phyloP scores from a whole-genome alignment of 2,797 vertebrate genomes.

The Hemibagrus guttatus region DNA sequence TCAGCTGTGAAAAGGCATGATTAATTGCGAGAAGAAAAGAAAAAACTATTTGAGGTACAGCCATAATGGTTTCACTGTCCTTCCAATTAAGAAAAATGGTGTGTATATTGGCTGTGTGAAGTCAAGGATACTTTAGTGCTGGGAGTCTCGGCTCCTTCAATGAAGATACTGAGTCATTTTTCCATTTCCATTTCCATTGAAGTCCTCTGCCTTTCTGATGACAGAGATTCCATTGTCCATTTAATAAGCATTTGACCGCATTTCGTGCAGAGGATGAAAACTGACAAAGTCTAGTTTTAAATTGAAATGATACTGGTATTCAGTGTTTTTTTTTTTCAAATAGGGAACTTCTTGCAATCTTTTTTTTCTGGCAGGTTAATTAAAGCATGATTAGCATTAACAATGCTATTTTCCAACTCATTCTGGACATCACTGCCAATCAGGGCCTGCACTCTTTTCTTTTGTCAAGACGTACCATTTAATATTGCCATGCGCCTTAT shows the following conservation, averaged over 20 bases:
- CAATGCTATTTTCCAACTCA: neutral
- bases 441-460: neutral
- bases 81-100: conserved; percentile 24
- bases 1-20: neutral
- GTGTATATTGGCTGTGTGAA: conserved; percentile 20
- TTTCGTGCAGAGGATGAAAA: conserved; percentile 20
- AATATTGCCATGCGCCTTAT: neutral
- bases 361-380: conserved; percentile 11
- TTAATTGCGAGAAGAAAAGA: conserved; percentile 17
- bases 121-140: conserved; percentile 31
- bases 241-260: conserved; percentile 10
- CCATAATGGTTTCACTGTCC: neutral
- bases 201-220: too few relatives aligned
- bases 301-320: neutral
- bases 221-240: conserved; percentile 30
- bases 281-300: neutral
- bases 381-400: conserved; percentile 20
- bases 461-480: neutral
- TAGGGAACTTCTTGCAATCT: neutral
- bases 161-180: conserved; percentile 8
- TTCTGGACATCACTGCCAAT: neutral
- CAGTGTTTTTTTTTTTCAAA: neutral
- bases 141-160: neutral
- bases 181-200: neutral
- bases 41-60: neutral